Conservation (phyloP, 2,113 vertebrate genomes). For the cat (Felis catus) region DNA sequence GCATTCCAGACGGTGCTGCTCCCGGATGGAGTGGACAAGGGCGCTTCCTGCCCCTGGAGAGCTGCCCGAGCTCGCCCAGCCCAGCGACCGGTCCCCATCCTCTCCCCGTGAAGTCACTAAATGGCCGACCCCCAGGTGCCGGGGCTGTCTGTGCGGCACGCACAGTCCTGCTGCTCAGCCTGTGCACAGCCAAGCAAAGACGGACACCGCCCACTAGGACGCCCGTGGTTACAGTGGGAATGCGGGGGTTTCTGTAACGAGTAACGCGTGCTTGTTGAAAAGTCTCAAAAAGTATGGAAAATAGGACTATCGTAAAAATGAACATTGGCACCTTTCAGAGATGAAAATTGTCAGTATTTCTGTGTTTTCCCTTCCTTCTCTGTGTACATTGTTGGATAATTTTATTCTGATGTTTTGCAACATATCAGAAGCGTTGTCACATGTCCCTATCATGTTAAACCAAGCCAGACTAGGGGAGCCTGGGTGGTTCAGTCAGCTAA, state of each 20-base stretch:
- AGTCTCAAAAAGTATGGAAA: neutral
- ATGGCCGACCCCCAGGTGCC: neutral
- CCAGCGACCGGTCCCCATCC: neutral
- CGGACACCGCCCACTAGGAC: neutral
- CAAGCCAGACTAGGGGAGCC: no score
- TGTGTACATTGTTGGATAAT: neutral
- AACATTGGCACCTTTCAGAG: neutral
- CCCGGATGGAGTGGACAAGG: accelerated
- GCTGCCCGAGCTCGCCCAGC: neutral
- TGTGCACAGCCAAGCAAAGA: accelerated
- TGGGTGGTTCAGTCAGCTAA: no score
- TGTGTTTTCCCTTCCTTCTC: neutral
- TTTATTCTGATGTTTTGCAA: neutral
- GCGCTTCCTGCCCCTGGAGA: neutral
- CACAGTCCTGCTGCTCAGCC: neutral
- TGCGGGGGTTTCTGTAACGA: neutral
- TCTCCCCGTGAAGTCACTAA: neutral
- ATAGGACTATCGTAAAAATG: neutral
- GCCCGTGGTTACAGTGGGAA: neutral
- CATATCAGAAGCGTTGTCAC: no score
- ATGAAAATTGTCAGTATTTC: neutral
- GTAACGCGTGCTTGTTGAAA: neutral
- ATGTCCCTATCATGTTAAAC: neutral
- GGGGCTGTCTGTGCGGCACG: neutral
- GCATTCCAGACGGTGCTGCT: accelerated